These are phyloP conservation scores for Luscinia megarhynchos DNA, from an alignment of 2,797 vertebrate genomes.

Conservation along the genomic window DNA sequence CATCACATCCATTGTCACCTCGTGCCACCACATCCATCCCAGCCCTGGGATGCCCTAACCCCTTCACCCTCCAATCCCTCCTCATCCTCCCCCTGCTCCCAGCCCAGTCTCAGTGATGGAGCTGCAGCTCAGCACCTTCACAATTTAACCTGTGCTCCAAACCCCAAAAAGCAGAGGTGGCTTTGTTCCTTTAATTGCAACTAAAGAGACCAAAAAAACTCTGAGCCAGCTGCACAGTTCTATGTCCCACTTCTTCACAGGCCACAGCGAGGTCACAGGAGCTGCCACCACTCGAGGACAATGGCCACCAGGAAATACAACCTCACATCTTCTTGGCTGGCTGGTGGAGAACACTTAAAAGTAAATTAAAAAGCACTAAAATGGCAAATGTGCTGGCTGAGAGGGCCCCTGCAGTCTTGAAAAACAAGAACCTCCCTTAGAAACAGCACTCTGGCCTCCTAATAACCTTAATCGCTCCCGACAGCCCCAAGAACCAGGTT, in stretches of 20 bases:
- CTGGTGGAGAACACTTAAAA: not conserved
- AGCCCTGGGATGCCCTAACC: not conserved
- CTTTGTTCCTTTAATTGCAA: not conserved
- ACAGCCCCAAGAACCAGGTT: conserved; percentile 7
- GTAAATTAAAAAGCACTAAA: not conserved
- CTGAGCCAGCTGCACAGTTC: not conserved
- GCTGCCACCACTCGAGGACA: not conserved
- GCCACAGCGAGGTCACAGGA: not conserved
- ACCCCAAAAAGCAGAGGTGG: not conserved
- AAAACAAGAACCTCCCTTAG: conserved; percentile 42
- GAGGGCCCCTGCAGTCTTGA: not conserved
- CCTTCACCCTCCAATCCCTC: not conserved
- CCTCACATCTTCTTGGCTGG: not conserved
- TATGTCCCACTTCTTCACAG: accelerated
- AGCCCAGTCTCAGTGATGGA: not conserved
- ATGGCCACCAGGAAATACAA: not conserved
- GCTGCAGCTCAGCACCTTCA: not conserved
- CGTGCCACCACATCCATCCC: not conserved
- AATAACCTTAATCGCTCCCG: conserved; percentile 26
- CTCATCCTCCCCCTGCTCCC: not conserved
- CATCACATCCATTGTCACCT: not conserved
- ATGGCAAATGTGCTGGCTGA: not conserved
- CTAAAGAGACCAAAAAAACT: not conserved
- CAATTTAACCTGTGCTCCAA: not conserved
- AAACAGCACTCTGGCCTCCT: conserved; percentile 6